Percentiles rank a stretch among this genome's conserved stretches.
phyloP scores from a whole-genome alignment of 2,797 vertebrate species.

The Oreortyx pictus region DNA sequence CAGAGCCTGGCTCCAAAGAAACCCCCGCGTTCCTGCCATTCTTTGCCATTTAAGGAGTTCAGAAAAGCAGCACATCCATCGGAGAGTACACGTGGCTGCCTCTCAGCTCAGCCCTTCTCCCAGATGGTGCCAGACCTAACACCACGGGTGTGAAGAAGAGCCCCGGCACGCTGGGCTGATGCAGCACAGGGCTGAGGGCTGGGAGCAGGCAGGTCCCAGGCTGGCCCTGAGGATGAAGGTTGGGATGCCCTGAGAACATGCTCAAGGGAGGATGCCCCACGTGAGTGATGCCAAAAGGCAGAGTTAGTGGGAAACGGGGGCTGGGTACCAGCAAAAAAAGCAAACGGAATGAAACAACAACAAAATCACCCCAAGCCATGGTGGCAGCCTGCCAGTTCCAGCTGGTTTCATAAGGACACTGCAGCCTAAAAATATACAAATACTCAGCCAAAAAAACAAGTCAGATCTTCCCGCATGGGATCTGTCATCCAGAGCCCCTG shows the following conservation, averaged over 20 bases:
- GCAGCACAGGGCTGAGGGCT: not conserved
- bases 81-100: not conserved
- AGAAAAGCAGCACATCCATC: accelerated
- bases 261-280: accelerated
- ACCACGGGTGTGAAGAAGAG: not conserved
- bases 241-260: not conserved
- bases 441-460: conserved; percentile 19
- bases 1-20: not conserved
- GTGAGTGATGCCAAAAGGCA: not conserved
- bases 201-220: not conserved
- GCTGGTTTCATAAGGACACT: conserved; percentile 54
- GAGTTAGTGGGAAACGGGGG: not conserved
- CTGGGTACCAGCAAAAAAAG: not conserved
- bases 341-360: not conserved
- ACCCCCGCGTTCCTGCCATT: not conserved
- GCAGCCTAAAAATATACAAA: conserved; percentile 62
- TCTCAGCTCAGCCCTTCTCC: not conserved
- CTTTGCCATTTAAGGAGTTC: conserved; percentile 29
- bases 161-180: not conserved
- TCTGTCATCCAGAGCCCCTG: conserved; percentile 37
- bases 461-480: not conserved
- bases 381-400: conserved; percentile 60
- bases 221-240: accelerated
- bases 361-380: not conserved
- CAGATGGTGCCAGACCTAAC: conserved; percentile 14